Percentiles rank a stretch among this genome's conserved stretches.
Conservation (phyloP, 2,113 vertebrate species). For the Ammodytes dubius region DNA sequence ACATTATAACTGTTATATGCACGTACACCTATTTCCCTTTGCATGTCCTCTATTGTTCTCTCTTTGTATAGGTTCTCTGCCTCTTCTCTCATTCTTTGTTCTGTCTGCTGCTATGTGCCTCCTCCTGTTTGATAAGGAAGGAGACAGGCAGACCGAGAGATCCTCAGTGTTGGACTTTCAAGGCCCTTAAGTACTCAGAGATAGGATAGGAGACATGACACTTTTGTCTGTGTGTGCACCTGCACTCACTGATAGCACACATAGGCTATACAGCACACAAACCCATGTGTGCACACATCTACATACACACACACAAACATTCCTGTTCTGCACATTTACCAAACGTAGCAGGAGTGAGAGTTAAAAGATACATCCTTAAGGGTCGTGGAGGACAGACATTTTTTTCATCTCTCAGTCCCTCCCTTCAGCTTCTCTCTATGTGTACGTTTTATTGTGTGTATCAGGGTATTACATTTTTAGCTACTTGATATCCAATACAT, state of each 20-base stretch:
- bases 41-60: constrained; percentile 22
- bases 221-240: constrained; percentile 13
- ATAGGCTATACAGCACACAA: neutral
- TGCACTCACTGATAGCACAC: constrained; percentile 18
- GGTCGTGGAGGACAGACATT: constrained; percentile 8
- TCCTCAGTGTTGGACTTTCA: constrained; percentile 17
- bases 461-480: neutral
- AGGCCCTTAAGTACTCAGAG: constrained; percentile 54
- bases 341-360: neutral
- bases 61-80: constrained; percentile 20
- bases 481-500: neutral
- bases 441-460: neutral
- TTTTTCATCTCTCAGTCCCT: neutral
- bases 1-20: constrained; percentile 12
- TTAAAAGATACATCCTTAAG: neutral
- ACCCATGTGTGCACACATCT: neutral
- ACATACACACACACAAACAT: neutral
- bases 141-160: constrained; percentile 5
- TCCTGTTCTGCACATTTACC: constrained; percentile 2
- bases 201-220: constrained; percentile 51
- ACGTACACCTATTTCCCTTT: constrained; percentile 35
- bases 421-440: neutral
- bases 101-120: constrained; percentile 28
- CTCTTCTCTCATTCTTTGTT: constrained; percentile 39
- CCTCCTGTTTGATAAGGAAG: constrained; percentile 42